A percentile compares a stretch with the other conserved stretches of the same genome.
These are phyloP conservation scores for Dunckerocampus dactyliophorus DNA, from an alignment of 2,113 vertebrate genomes.

Conservation along the genomic window DNA sequence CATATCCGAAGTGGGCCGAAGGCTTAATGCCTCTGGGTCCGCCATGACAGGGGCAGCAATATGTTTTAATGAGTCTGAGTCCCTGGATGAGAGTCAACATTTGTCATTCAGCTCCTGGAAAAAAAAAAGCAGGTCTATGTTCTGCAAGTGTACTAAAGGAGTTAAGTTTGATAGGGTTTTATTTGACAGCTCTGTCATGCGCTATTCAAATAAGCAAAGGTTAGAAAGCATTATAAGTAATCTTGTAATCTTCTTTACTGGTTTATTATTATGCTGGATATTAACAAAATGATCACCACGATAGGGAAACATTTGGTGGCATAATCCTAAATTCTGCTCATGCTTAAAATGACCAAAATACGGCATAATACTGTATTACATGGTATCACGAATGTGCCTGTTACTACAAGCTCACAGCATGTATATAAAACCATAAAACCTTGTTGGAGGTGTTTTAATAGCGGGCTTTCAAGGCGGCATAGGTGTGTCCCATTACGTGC, in stretches of 20 bases:
- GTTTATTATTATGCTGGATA: too few species aligned
- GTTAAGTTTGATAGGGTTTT: not conserved
- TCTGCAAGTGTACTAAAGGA: not conserved
- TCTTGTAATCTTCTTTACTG: not conserved
- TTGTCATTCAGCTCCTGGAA: slow-evolving; percentile 36
- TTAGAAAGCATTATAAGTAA: not conserved
- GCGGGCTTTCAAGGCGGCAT: too few species aligned
- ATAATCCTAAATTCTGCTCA: too few species aligned
- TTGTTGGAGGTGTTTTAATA: too few species aligned
- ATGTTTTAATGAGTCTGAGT: slow-evolving; percentile 45
- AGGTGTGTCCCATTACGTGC: too few species aligned
- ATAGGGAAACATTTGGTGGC: too few species aligned
- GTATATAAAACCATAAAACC: too few species aligned
- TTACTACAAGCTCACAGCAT: too few species aligned
- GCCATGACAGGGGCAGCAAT: slow-evolving; percentile 43
- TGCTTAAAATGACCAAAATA: too few species aligned
- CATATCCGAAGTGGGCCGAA: slow-evolving; percentile 32
- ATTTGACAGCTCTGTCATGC: not conserved
- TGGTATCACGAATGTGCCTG: too few species aligned
- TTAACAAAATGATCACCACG: too few species aligned
- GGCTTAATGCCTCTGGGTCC: slow-evolving; percentile 30
- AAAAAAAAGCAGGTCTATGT: slow-evolving; percentile 6
- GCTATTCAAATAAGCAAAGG: not conserved
- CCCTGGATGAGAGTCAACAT: slow-evolving; percentile 22
- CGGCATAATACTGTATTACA: too few species aligned